Evolutionary conservation across 2,888 invertebrate genomes (phyloP), one percentile per base, ranked within the genome.

Genomic region (Protonemura montana): DNA sequence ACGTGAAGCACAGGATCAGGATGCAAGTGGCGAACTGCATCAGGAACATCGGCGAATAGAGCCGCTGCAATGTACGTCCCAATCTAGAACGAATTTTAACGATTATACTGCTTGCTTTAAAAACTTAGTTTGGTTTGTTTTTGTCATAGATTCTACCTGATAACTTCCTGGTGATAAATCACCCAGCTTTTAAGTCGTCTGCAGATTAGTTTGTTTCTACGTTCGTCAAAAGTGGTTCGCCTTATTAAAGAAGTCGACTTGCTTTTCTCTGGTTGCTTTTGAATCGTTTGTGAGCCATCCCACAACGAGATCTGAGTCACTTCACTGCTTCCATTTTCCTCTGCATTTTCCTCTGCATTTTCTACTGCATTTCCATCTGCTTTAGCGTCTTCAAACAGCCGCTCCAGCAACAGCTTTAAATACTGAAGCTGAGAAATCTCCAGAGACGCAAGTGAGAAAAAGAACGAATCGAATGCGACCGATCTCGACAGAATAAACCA

Each of bases 41-140:
- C 16, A 87, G 41, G 29, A 85, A 77, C 41, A 86, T 86, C 30
- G 87, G 86, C 16, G 87, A 86, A 76, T 87, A 87, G 13, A 87
- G 77, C 0, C 0, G 27, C 28, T 87, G 59, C 10, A 87, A 25
- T 25, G 59, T 59, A n/a, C n/a, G 1, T 26, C 78, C 86, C 26
- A 83, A 27, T 13, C 87, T 87, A 30, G 0, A 83, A 87, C 28
- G 59, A 77, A 41, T 78, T 10, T 35, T 35, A 35, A 35, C 5
- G 10, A 35, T 6, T 35, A 10, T 35, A 35, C 3, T 35, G 35
- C 35, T 35, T 35, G 3, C 35, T 35, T 59, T n/a, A n/a, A n/a
- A 59, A 13, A 16, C 16, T 59, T 59, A 21, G 16, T 21, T 59
- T 21, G 2, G 21, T 59, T 16, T 13, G 21, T 59, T 35, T 35